Evolutionary conservation across 2,113 vertebrate genomes (phyloP).

Genomic region (Ceuthmochares aereus): DNA sequence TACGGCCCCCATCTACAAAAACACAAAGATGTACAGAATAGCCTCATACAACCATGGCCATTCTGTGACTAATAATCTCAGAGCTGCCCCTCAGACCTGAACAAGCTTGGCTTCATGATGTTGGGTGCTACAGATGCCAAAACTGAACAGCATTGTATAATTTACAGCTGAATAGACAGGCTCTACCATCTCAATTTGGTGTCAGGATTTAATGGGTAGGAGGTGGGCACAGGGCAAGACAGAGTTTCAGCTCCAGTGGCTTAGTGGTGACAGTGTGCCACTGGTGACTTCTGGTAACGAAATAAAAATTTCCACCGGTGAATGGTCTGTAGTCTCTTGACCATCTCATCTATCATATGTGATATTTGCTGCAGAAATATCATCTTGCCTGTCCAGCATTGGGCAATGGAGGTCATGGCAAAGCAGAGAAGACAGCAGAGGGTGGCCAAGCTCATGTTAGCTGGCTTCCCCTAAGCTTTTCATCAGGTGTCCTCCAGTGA

Average conservation of each 20-base stretch:
- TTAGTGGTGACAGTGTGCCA: background rate
- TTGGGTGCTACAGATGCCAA: background rate
- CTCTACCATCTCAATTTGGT: background rate
- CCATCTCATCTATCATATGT: background rate
- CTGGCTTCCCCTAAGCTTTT: background rate
- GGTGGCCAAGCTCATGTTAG: background rate
- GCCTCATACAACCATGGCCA: background rate
- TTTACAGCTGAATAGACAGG: background rate
- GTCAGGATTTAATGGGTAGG: background rate
- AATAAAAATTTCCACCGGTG: background rate
- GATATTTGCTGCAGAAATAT: background rate
- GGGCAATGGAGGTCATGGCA: background rate
- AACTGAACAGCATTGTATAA: background rate
- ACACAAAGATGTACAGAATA: background rate
- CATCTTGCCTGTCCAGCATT: background rate
- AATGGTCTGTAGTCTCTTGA: background rate
- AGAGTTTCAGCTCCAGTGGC: background rate
- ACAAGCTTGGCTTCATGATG: accelerated
- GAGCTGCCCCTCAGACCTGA: background rate
- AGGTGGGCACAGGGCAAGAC: background rate
- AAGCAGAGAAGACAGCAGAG: background rate
- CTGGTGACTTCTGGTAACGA: background rate
- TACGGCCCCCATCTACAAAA: background rate
- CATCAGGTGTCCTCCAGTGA: background rate
- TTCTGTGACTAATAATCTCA: background rate